A percentile compares a stretch with the other conserved stretches of the same genome.
Evolutionary conservation across 1,140 invertebrate species (phyloP).

Genomic region (Anadara kagoshimensis): DNA sequence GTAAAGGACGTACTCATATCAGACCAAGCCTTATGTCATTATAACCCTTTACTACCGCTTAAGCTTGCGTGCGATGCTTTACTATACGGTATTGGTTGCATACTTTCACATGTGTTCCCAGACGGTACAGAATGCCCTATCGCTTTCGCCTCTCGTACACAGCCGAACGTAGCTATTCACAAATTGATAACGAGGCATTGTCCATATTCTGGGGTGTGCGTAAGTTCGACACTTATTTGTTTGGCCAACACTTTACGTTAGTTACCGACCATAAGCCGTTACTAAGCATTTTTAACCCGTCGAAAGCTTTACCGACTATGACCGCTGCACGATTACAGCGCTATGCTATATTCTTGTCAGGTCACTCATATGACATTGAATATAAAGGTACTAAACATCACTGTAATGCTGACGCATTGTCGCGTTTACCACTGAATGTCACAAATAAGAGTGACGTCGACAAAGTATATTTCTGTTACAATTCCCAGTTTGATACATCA

Average conservation of each 20-base stretch:
- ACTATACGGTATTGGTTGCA: conserved; percentile 73
- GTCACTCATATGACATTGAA: conserved; percentile 34
- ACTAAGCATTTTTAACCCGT: conserved; percentile 51
- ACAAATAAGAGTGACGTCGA: neutral
- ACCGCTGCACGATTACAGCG: conserved; percentile 34
- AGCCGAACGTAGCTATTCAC: conserved; percentile 75
- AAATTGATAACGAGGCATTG: conserved; percentile 77
- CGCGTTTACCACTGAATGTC: conserved; percentile 9
- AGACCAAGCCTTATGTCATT: conserved; percentile 31
- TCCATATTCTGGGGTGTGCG: conserved; percentile 73
- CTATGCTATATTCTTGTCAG: conserved; percentile 32
- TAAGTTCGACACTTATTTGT: conserved; percentile 75
- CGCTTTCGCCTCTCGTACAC: conserved; percentile 71
- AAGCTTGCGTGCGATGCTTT: conserved; percentile 74
- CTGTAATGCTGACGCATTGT: conserved; percentile 58
- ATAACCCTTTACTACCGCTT: conserved; percentile 18
- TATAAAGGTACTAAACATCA: conserved; percentile 17
- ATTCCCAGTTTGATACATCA: conserved; percentile 10
- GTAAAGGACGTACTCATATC: conserved; percentile 34
- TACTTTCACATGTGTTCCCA: conserved; percentile 74
- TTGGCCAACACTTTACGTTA: conserved; percentile 59
- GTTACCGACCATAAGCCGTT: conserved; percentile 68
- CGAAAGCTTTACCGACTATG: conserved; percentile 50
- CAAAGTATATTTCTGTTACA: conserved; percentile 7
- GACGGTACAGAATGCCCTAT: conserved; percentile 72